Base-by-base conservation (phyloP, 2,113 vertebrate genomes). In the Oncorhynchus nerka region DNA sequence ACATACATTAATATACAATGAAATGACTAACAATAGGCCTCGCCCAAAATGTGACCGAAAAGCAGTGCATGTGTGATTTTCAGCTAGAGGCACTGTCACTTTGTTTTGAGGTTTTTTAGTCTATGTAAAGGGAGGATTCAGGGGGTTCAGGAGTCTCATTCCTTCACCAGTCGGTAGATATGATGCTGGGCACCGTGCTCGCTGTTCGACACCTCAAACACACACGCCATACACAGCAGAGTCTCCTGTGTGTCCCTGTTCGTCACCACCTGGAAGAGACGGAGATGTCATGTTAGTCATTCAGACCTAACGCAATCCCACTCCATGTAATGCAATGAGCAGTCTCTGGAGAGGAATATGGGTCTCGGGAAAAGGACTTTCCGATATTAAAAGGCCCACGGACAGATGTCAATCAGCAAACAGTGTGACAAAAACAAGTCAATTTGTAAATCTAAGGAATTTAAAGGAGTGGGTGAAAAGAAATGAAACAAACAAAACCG, bases 201-300 rank as follows among this genome's bases (percentile, higher is more conserved):
- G 51, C 98, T 99, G 95, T 99, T 99, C 0, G 98, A 99, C 78
- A 99, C 98, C 87, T 99, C 98, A 83, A 99, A 99, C 88, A 99
- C 98, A 89, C 97, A 99, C 76, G 98, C 98, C 97, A 99, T 99
- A 92, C 98, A 99, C 85, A 99, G 96, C 88, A 99, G 94, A 26
- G 97, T 99, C 93, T 99, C 98, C 93, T 99, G 98, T 75, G 98
- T 99, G 87, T 98, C 98, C 91, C 98, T 95, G 90, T 99, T 99
- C 71, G 97, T 98, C 92, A 99, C 98, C 89, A 99, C 98, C 98
- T 98, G 93, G 73, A 87, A 82, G 13, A 82, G 32, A 84, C 22
- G 57, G 77, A 61, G 12, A 66, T 32, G 19, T 62, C 48, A 32
- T 22, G 4, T 48, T 26, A 65, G 22, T 30, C 49, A n/a, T 12